Percentiles rank a stretch among this genome's conserved stretches.
Conservation (phyloP, 2,888 invertebrate genomes). For the Salpingus planirostris region DNA sequence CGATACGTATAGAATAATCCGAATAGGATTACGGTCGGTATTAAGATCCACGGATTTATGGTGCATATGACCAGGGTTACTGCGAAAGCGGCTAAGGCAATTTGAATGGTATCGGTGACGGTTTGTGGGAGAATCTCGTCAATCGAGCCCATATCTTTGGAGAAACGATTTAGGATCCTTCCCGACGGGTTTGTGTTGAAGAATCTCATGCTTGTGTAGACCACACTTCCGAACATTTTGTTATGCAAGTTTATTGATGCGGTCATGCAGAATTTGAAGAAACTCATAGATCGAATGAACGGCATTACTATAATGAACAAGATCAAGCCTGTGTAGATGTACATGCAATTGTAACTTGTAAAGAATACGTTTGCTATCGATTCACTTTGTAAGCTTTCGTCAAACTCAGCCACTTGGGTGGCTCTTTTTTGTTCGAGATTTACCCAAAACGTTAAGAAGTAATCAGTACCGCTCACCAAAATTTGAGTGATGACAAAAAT, state of each 20-base stretch:
- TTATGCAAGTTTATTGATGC: conserved; percentile 51
- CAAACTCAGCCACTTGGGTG: neutral
- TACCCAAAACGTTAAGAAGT: conserved; percentile 17
- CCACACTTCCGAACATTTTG: conserved; percentile 46
- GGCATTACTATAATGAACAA: conserved; percentile 38
- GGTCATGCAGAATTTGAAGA: conserved; percentile 46
- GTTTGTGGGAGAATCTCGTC: conserved; percentile 47
- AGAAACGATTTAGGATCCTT: conserved; percentile 59
- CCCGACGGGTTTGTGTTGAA: conserved; percentile 61
- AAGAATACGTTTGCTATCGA: conserved; percentile 5
- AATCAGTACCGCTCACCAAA: conserved; percentile 23
- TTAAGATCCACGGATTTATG: conserved; percentile 60
- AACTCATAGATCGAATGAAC: conserved; percentile 42
- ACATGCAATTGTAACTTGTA: conserved; percentile 30
- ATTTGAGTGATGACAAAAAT: conserved; percentile 22
- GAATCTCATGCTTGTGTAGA: conserved; percentile 56
- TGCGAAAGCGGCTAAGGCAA: conserved; percentile 56
- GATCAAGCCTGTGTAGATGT: conserved; percentile 28
- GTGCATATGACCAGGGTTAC: conserved; percentile 62
- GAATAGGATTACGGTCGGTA: conserved; percentile 58
- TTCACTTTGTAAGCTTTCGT: neutral
- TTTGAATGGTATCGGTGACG: conserved; percentile 49
- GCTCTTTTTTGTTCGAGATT: conserved; percentile 11
- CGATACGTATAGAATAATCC: conserved; percentile 58
- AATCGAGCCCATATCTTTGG: conserved; percentile 58